A percentile compares a stretch with the other conserved stretches of the same genome.
Evolutionary conservation across 2,797 vertebrate species (phyloP).

Genomic region (Chelidonichthys spinosus): DNA sequence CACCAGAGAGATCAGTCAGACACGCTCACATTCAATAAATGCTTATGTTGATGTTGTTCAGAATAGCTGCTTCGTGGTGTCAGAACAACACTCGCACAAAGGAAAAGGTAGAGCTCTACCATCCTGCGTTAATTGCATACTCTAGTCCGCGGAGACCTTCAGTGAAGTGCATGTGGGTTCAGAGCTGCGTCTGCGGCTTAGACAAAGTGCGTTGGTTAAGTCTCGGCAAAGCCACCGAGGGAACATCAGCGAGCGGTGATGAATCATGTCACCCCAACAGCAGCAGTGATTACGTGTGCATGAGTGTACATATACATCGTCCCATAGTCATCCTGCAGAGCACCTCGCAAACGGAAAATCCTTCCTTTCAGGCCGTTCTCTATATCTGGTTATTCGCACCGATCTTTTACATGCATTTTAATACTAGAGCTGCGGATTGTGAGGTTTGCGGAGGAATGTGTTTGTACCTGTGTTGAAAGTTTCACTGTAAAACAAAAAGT

Average conservation of each 20-base stretch:
- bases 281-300: slow-evolving; percentile 50
- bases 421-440: slow-evolving; percentile 56
- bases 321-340: slow-evolving; percentile 27
- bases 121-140: slow-evolving; percentile 45
- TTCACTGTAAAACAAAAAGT: slow-evolving; percentile 49
- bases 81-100: slow-evolving; percentile 17
- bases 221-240: slow-evolving; percentile 68
- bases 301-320: neutral
- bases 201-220: slow-evolving; percentile 77
- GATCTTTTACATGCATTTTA: slow-evolving; percentile 43
- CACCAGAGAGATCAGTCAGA: slow-evolving; percentile 38
- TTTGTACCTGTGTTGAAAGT: slow-evolving; percentile 34
- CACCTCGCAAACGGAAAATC: slow-evolving; percentile 34
- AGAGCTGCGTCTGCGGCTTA: slow-evolving; percentile 58
- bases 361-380: slow-evolving; percentile 52
- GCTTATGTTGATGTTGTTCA: slow-evolving; percentile 9
- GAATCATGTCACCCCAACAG: slow-evolving; percentile 41
- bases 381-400: slow-evolving; percentile 34
- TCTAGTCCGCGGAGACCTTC: slow-evolving; percentile 40
- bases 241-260: slow-evolving; percentile 43
- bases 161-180: slow-evolving; percentile 65
- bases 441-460: slow-evolving; percentile 53
- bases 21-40: slow-evolving; percentile 4
- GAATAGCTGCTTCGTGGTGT: slow-evolving; percentile 23
- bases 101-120: slow-evolving; percentile 38